These are phyloP conservation scores for Fissipunctia ypsillon DNA, from an alignment of 2,888 invertebrate species.

Conservation along the genomic window DNA sequence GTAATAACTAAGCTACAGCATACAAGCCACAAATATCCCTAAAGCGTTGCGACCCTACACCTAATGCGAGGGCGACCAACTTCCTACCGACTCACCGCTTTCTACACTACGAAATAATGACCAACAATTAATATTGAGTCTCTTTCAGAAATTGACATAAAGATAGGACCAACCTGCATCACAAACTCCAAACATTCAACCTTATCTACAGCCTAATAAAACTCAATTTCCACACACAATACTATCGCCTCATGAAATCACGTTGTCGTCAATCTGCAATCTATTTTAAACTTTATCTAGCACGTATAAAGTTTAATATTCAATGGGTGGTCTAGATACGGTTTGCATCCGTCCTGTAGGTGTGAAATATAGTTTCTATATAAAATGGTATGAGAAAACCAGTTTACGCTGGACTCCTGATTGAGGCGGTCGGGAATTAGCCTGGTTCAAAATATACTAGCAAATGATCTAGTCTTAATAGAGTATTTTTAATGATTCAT, in stretches of 20 bases:
- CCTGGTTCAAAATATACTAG: conserved; percentile 58
- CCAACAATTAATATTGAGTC: conserved; percentile 81
- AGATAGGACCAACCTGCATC: conserved; percentile 54
- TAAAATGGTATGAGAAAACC: conserved; percentile 54
- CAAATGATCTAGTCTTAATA: conserved; percentile 55
- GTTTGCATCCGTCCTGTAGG: conserved; percentile 61
- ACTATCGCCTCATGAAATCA: conserved; percentile 49
- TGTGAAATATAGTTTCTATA: conserved; percentile 66
- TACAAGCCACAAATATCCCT: conserved; percentile 57
- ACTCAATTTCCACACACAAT: conserved; percentile 35
- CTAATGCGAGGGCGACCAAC: conserved; percentile 77
- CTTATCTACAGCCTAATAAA: conserved; percentile 38
- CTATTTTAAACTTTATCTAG: conserved; percentile 48
- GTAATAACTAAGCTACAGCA: conserved; percentile 48
- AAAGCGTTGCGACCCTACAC: conserved; percentile 70
- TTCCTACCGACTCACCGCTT: conserved; percentile 81
- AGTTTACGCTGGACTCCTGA: conserved; percentile 50
- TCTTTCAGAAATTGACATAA: conserved; percentile 63
- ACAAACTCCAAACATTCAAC: conserved; percentile 36
- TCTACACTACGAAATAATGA: conserved; percentile 85
- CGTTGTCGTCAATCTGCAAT: conserved; percentile 47
- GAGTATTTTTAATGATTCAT: conserved; percentile 68
- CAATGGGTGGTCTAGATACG: conserved; percentile 46
- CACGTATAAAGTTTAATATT: conserved; percentile 53
- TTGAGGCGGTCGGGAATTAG: conserved; percentile 45